A percentile compares a stretch with the other conserved stretches of the same genome.
phyloP scores from a whole-genome alignment of 1,140 invertebrate genomes.

The Stenopsyche tienmushanensis region DNA sequence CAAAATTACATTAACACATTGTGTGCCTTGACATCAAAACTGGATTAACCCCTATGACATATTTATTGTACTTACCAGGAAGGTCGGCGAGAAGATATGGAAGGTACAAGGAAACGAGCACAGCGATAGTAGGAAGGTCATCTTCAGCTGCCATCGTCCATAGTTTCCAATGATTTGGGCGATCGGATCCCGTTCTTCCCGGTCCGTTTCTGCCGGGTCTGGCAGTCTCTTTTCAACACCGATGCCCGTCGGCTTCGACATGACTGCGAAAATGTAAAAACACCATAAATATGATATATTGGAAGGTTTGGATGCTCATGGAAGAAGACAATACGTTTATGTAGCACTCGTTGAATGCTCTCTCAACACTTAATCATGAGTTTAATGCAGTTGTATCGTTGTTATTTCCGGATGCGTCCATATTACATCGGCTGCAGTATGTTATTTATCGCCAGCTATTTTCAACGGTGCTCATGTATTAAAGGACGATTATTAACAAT shows the following conservation, averaged over 20 bases:
- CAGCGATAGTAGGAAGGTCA: constrained; percentile 69
- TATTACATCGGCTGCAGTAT: not conserved
- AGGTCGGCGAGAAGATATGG: constrained; percentile 70
- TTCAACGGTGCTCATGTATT: not conserved
- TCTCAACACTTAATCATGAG: not conserved
- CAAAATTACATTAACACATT: too few species aligned
- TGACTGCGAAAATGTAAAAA: constrained; percentile 28
- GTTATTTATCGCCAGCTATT: not conserved
- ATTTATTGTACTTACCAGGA: constrained; percentile 60
- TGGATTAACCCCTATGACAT: too few species aligned
- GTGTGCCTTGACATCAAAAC: too few species aligned
- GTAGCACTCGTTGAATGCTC: not conserved
- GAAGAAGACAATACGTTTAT: not conserved
- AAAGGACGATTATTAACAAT: not conserved
- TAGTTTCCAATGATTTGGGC: constrained; percentile 69
- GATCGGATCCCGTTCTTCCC: constrained; percentile 64
- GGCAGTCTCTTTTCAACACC: constrained; percentile 16
- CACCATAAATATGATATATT: not conserved
- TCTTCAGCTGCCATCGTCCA: constrained; percentile 71
- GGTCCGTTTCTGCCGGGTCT: constrained; percentile 39
- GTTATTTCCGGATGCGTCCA: constrained; percentile 16
- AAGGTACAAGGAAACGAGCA: constrained; percentile 76
- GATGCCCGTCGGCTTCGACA: constrained; percentile 27
- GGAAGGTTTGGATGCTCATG: not conserved
- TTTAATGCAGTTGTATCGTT: constrained; percentile 22